Conservation (phyloP, 2,797 vertebrate species). For the Staurois parvus region DNA sequence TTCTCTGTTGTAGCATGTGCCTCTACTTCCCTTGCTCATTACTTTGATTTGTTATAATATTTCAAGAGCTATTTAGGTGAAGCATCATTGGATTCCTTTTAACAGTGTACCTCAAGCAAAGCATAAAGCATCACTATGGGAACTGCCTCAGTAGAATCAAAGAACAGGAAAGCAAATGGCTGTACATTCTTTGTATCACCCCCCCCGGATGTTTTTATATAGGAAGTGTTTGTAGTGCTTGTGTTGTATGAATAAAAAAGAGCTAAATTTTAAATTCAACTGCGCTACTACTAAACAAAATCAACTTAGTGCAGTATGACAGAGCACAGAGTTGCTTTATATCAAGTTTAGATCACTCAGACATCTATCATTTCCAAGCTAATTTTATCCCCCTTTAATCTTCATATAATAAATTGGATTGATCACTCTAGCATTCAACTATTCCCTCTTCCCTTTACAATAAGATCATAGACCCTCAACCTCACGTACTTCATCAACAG, state of each 20-base stretch:
- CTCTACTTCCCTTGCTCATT: conserved; percentile 31
- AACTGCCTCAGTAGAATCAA: conserved; percentile 39
- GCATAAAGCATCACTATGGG: conserved; percentile 53
- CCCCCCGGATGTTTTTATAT: neutral
- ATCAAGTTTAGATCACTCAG: neutral
- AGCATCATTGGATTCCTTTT: conserved; percentile 32
- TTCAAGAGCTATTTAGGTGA: conserved; percentile 51
- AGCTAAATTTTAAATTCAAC: conserved; percentile 26
- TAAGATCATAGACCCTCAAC: too few relatives aligned
- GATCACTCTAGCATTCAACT: neutral
- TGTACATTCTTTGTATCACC: conserved; percentile 7
- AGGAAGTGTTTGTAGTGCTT: neutral
- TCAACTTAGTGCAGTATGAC: conserved; percentile 17
- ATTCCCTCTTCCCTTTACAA: neutral
- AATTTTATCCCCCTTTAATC: neutral
- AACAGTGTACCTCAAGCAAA: conserved; percentile 37
- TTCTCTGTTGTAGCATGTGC: neutral
- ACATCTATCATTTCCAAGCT: neutral
- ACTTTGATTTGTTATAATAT: conserved; percentile 51
- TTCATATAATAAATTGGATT: neutral
- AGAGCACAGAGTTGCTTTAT: neutral
- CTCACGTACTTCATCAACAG: too few relatives aligned
- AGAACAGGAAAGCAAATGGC: conserved; percentile 18
- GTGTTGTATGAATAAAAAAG: conserved; percentile 16
- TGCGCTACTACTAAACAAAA: neutral